phyloP scores from a whole-genome alignment of 64 coral and sea anemone genomes.

The Hydrozoanthus tunicans region DNA sequence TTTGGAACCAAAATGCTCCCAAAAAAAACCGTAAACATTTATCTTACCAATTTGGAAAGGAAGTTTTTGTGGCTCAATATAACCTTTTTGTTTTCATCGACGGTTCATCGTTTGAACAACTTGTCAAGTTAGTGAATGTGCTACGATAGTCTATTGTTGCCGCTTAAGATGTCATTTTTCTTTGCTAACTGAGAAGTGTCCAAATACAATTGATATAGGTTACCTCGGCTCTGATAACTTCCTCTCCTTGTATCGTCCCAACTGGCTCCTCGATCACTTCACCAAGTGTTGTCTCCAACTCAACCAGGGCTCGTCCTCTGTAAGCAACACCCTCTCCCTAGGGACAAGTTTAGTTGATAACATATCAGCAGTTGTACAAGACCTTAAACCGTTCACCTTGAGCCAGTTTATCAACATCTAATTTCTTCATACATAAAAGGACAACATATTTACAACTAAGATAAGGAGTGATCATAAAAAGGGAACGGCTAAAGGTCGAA shows the following conservation, averaged over 20 bases:
- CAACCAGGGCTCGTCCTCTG: constrained; percentile 82
- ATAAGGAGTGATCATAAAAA: background rate
- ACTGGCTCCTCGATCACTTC: constrained; percentile 67
- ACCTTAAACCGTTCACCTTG: no score
- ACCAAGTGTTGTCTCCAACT: constrained; percentile 82
- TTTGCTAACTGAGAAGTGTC: background rate
- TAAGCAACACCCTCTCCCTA: constrained; percentile 97
- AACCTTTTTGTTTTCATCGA: no score
- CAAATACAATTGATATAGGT: background rate
- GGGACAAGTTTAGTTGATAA: background rate
- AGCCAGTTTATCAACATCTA: no score
- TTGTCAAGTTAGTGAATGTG: no score
- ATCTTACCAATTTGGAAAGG: no score
- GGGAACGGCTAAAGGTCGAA: no score
- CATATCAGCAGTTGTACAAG: background rate
- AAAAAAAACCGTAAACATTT: no score
- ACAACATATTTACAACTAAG: background rate
- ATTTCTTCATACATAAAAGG: no score
- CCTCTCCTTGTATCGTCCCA: constrained; percentile 56
- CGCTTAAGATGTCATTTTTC: background rate
- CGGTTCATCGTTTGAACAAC: no score
- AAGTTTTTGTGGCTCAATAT: no score
- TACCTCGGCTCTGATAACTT: constrained; percentile 85
- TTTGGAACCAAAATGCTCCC: no score
- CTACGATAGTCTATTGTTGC: background rate